phyloP scores from a whole-genome alignment of 2,113 vertebrate species.

The Colius striatus region DNA sequence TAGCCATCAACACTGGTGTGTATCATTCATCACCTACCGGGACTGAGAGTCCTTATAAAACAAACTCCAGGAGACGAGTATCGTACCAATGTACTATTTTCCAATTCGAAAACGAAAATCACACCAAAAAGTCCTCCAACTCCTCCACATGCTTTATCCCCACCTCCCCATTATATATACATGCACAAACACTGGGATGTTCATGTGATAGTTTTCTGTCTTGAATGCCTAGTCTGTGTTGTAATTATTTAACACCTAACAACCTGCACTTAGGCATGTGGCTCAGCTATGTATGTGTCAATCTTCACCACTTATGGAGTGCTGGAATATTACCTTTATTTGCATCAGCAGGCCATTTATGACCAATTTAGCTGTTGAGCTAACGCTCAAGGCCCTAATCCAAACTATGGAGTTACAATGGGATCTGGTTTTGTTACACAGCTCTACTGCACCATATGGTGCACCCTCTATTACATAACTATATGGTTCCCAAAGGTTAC shows the following conservation, averaged over 20 bases:
- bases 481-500: conserved; percentile 11
- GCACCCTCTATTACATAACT: background rate
- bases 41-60: background rate
- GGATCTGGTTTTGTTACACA: conserved; percentile 10
- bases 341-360: conserved; percentile 24
- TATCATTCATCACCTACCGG: background rate
- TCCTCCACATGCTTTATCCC: background rate
- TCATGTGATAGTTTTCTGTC: background rate
- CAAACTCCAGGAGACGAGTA: background rate
- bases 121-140: background rate
- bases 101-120: background rate
- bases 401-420: conserved; percentile 34
- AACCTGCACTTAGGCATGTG: background rate
- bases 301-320: background rate
- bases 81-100: background rate
- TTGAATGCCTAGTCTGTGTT: background rate
- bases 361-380: conserved; percentile 53
- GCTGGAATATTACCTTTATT: background rate
- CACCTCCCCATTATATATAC: background rate
- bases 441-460: background rate
- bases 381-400: conserved; percentile 29
- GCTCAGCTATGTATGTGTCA: background rate
- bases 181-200: background rate
- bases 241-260: background rate
- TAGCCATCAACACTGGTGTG: background rate